A percentile compares a stretch with the other conserved stretches of the same genome.
These are phyloP conservation scores for Halisarca cf. caerulea DNA, from an alignment of 37 sponge, comb jelly and placozoan genomes.

Conservation along the genomic window DNA sequence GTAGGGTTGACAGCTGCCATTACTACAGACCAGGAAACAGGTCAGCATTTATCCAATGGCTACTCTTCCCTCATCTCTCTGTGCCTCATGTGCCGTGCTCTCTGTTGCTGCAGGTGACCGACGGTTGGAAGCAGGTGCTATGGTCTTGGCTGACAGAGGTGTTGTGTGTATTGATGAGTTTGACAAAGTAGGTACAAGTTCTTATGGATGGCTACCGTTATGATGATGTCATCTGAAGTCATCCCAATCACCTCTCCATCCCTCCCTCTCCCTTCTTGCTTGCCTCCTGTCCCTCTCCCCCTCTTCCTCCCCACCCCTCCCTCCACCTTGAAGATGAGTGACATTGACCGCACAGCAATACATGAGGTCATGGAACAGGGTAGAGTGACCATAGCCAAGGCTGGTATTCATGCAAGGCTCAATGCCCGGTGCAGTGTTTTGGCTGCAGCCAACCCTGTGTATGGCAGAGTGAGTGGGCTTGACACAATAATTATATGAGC, in stretches of 20 bases:
- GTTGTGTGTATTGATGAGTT: constrained; percentile 99
- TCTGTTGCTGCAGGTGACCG: constrained; percentile 57
- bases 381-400: constrained; percentile 96
- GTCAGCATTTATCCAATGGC: constrained; percentile 19
- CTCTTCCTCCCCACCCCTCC: background rate
- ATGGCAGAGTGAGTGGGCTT: constrained; percentile 88
- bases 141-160: constrained; percentile 99
- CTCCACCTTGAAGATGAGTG: constrained; percentile 82
- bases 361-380: constrained; percentile 99
- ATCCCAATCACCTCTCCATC: background rate
- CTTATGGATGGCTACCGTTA: too few species aligned
- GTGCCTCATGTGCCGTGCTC: too few species aligned
- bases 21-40: constrained; percentile 94
- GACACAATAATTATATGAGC: too few species aligned
- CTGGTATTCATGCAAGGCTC: constrained; percentile 97
- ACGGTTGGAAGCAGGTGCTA: constrained; percentile 93
- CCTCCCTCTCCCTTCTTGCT: background rate
- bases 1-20: constrained; percentile 99
- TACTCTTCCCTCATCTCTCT: too few species aligned
- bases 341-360: constrained; percentile 98
- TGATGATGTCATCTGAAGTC: too few species aligned
- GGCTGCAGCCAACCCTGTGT: constrained; percentile 99
- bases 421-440: constrained; percentile 97
- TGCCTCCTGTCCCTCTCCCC: background rate
- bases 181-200: constrained; percentile 92